Conservation (phyloP, 2,888 invertebrate genomes). For the Amiota communis region DNA sequence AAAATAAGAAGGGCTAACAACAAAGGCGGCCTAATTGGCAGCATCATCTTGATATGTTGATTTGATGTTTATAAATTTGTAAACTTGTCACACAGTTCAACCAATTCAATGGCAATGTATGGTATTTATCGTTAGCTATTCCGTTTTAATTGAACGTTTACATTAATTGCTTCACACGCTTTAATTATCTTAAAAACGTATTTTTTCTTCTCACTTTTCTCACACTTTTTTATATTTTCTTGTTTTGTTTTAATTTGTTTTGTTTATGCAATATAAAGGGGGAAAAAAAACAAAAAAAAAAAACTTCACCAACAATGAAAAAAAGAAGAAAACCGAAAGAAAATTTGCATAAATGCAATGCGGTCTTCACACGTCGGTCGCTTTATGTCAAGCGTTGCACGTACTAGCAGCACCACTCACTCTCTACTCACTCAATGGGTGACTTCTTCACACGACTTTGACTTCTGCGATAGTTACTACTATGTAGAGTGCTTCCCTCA, state of each 20-base stretch:
- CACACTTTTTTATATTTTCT: background rate
- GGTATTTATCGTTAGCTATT: background rate
- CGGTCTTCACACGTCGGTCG: background rate
- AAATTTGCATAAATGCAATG: constrained; percentile 10
- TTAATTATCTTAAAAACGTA: background rate
- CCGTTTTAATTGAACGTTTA: constrained; percentile 20
- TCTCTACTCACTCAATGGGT: no score
- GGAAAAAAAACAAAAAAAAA: background rate
- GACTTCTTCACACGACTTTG: background rate
- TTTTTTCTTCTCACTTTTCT: constrained; percentile 5
- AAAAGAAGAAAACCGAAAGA: background rate
- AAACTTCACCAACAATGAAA: constrained; percentile 3
- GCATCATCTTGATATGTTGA: background rate
- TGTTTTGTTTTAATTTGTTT: background rate
- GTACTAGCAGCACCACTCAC: no score
- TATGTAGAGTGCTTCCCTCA: no score
- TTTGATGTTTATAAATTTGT: no score
- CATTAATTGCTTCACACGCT: constrained; percentile 9
- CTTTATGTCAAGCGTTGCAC: background rate
- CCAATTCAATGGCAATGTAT: no score
- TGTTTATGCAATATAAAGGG: background rate
- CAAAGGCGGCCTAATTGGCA: background rate
- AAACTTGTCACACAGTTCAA: no score
- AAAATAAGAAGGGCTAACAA: constrained; percentile 2
- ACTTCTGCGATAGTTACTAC: background rate